phyloP scores from a whole-genome alignment of 2,113 vertebrate species.

The Hippocampus barbouri region DNA sequence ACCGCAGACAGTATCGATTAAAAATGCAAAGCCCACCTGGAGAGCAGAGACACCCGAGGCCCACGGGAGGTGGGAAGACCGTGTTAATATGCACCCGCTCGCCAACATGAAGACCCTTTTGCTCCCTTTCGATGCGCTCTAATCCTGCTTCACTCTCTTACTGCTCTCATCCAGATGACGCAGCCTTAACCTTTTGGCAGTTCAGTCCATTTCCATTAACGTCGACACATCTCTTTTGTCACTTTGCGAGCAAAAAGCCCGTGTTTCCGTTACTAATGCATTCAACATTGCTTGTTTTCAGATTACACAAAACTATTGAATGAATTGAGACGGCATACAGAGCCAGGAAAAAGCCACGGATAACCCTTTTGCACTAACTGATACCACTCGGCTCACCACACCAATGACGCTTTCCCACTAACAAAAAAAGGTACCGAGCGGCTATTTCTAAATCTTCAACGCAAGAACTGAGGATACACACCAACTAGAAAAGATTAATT shows the following conservation, averaged over 20 bases:
- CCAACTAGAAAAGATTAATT: background rate
- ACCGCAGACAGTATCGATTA: conserved; percentile 74
- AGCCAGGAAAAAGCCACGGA: background rate
- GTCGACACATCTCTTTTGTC: conserved; percentile 30
- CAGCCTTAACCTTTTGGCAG: conserved; percentile 19
- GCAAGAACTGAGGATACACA: background rate
- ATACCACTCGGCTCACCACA: background rate
- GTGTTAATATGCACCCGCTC: conserved; percentile 18
- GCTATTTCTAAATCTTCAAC: background rate
- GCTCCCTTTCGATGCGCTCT: conserved; percentile 2
- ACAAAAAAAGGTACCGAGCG: background rate
- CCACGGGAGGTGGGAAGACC: conserved; percentile 48
- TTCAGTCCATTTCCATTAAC: conserved; percentile 42
- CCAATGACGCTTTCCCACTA: background rate
- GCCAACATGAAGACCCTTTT: conserved; percentile 6
- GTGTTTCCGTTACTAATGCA: background rate
- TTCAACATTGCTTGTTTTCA: background rate
- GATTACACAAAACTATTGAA: background rate
- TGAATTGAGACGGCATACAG: background rate
- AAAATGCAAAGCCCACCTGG: conserved; percentile 77
- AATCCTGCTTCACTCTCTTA: conserved; percentile 35
- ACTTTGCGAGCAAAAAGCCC: conserved; percentile 33
- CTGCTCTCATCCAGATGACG: conserved; percentile 24
- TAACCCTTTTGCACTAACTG: background rate
- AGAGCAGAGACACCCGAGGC: conserved; percentile 62